Conservation (phyloP, 1,140 invertebrate genomes). For the Lethocerus indicus region DNA sequence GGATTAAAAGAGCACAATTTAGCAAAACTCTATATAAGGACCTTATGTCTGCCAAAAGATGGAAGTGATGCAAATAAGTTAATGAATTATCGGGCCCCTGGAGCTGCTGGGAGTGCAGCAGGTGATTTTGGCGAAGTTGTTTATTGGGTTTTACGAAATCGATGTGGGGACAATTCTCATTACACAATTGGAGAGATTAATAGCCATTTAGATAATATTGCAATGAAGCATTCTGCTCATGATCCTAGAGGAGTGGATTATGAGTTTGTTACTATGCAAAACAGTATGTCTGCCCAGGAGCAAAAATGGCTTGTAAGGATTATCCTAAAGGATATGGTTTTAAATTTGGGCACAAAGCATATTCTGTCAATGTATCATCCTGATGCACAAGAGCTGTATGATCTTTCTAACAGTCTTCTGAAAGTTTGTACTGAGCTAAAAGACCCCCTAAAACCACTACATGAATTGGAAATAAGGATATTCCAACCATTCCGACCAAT, state of each 20-base stretch:
- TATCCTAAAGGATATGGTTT: slow-evolving; percentile 63
- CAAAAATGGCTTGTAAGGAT: slow-evolving; percentile 81
- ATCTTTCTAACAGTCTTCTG: slow-evolving; percentile 29
- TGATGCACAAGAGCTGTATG: slow-evolving; percentile 61
- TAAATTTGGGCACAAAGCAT: slow-evolving; percentile 48
- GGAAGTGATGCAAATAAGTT: slow-evolving; percentile 45
- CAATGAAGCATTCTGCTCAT: slow-evolving; percentile 26
- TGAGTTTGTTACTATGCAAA: slow-evolving; percentile 33
- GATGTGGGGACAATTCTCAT: slow-evolving; percentile 30
- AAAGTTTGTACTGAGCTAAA: slow-evolving; percentile 51
- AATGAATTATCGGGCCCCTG: slow-evolving; percentile 33
- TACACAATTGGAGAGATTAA: slow-evolving; percentile 49
- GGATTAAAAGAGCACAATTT: slow-evolving; percentile 47
- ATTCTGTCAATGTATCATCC: slow-evolving; percentile 57
- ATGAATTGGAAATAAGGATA: slow-evolving; percentile 50
- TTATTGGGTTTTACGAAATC: slow-evolving; percentile 44
- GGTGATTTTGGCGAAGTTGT: slow-evolving; percentile 61
- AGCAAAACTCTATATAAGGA: slow-evolving; percentile 43
- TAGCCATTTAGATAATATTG: slow-evolving; percentile 46
- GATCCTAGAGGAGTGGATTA: slow-evolving; percentile 28
- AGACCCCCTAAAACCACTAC: slow-evolving; percentile 37
- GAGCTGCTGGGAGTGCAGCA: slow-evolving; percentile 23
- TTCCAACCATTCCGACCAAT: slow-evolving; percentile 76
- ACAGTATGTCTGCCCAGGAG: slow-evolving; percentile 46
- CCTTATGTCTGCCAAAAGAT: slow-evolving; percentile 44